Conservation (phyloP, 2,888 invertebrate genomes). For the Himalopsyche anomala region DNA sequence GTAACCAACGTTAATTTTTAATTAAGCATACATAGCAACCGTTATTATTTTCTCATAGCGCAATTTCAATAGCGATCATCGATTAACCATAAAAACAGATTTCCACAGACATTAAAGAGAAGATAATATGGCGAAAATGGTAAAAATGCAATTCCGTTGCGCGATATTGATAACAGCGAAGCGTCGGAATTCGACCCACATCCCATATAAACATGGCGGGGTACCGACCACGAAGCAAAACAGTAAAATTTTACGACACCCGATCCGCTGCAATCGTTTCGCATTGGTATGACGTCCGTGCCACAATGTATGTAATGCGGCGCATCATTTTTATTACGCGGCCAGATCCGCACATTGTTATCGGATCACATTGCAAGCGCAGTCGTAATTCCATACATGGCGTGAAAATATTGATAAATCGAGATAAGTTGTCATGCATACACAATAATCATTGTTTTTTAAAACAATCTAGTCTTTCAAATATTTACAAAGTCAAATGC, state of each 20-base stretch:
- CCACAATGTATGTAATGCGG: neutral
- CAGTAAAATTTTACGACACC: neutral
- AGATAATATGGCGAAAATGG: neutral
- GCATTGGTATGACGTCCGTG: neutral
- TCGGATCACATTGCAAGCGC: too few species aligned
- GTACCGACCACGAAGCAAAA: neutral
- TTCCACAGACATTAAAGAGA: neutral
- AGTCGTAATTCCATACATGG: too few species aligned
- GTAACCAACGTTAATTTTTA: too few species aligned
- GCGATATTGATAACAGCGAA: neutral
- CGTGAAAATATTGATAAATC: too few species aligned
- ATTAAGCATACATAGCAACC: too few species aligned
- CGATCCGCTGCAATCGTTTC: neutral
- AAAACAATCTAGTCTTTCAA: too few species aligned
- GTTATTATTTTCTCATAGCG: too few species aligned
- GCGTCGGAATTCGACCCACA: conserved; percentile 13
- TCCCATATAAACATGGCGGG: neutral
- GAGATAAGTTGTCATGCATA: too few species aligned
- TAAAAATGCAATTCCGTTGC: neutral
- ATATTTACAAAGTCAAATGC: too few species aligned
- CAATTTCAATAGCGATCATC: too few species aligned
- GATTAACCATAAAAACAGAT: too few species aligned
- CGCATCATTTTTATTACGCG: neutral
- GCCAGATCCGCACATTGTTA: neutral
- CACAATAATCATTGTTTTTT: too few species aligned